phyloP scores from a whole-genome alignment of 37 sponge, comb jelly and placozoan species.

The Aphrocallistes beatrix region DNA sequence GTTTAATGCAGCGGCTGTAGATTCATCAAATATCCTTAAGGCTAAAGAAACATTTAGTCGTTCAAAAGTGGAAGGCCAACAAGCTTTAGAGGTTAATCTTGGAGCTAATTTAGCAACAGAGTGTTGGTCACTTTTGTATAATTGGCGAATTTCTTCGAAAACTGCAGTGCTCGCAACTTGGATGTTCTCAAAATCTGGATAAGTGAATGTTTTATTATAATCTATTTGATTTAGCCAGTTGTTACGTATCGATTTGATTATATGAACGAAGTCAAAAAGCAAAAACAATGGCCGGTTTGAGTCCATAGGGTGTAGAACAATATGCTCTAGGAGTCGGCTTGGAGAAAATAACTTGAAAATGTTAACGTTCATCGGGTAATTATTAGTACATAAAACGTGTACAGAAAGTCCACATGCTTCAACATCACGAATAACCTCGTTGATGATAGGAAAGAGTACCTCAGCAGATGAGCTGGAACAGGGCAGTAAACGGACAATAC shows the following conservation, averaged over 20 bases:
- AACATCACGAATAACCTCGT: too few relatives aligned
- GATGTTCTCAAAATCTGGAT: background rate
- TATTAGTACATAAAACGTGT: background rate
- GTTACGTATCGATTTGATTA: background rate
- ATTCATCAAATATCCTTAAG: background rate
- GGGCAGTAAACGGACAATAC: background rate
- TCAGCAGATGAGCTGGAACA: too few relatives aligned
- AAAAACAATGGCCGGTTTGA: background rate
- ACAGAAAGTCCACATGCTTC: background rate
- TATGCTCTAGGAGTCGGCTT: background rate
- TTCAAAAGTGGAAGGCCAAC: background rate
- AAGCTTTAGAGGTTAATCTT: background rate
- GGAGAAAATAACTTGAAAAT: background rate
- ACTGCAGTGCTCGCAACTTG: background rate
- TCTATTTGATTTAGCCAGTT: background rate
- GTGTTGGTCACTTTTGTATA: background rate
- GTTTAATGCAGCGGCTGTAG: background rate
- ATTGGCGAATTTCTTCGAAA: background rate
- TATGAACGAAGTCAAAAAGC: background rate
- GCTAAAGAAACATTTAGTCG: background rate
- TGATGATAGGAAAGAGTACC: too few relatives aligned
- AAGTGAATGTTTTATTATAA: background rate
- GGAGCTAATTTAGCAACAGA: constrained; percentile 1
- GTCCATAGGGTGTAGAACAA: background rate
- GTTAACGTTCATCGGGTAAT: background rate